These are phyloP conservation scores for Amia ocellicauda DNA, from an alignment of 2,113 vertebrate species.

Conservation along the genomic window DNA sequence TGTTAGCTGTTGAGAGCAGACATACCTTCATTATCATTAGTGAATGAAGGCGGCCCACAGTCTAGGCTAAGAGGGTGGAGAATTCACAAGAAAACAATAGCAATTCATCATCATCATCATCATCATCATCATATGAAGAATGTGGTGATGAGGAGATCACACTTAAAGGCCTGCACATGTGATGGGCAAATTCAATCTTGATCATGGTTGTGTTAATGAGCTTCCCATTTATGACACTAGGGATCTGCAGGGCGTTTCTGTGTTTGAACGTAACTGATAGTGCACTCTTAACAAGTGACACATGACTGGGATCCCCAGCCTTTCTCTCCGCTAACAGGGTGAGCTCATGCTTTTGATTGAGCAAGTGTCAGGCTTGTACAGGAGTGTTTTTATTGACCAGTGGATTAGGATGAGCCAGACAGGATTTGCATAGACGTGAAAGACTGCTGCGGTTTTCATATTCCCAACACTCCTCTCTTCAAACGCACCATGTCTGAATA, in stretches of 20 bases:
- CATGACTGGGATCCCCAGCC: no score
- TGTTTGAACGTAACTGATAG: no score
- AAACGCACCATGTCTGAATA: no score
- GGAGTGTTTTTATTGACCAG: background rate
- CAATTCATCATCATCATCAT: no score
- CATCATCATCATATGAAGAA: no score
- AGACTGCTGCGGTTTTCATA: background rate
- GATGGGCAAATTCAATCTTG: no score
- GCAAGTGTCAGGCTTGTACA: background rate
- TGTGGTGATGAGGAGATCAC: no score
- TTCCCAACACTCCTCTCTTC: background rate
- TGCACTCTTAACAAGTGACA: no score
- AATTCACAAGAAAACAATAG: conserved; percentile 14
- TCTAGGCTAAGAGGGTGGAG: conserved; percentile 35
- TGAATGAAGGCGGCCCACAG: conserved; percentile 30
- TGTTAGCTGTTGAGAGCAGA: background rate
- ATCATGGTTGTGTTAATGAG: no score
- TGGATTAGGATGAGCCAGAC: background rate
- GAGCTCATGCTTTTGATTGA: background rate
- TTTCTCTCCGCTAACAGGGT: background rate
- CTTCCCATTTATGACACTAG: no score
- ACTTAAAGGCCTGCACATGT: no score
- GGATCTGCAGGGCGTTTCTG: no score
- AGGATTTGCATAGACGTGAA: background rate
- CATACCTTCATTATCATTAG: conserved; percentile 45